phyloP scores from a whole-genome alignment of 2,113 vertebrate species.

The Thalassoma bifasciatum region DNA sequence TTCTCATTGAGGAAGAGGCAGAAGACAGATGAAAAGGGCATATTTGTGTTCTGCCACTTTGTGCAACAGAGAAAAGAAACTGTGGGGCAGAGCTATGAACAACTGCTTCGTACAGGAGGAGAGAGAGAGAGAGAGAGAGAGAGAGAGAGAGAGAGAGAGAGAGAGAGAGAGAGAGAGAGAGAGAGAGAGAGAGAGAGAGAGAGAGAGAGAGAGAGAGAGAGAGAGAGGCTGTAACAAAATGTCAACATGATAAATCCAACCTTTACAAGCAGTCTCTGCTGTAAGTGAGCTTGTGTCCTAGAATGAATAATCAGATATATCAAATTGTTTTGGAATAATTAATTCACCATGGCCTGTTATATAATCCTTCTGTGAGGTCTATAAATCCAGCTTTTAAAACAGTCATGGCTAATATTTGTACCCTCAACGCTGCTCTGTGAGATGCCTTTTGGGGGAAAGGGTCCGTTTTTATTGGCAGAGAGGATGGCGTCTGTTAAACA shows the following conservation, averaged over 20 bases:
- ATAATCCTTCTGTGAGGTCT: constrained; percentile 73
- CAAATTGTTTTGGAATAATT: constrained; percentile 84
- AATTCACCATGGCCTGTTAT: constrained; percentile 71
- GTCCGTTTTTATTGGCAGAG: constrained; percentile 73
- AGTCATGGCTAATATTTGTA: constrained; percentile 75
- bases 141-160: constrained; percentile 46
- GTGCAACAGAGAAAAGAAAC: constrained; percentile 39
- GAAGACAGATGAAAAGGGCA: constrained; percentile 77
- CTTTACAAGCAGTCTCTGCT: constrained; percentile 82
- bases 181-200: constrained; percentile 25
- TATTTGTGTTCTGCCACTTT: constrained; percentile 72
- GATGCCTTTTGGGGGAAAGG: constrained; percentile 47
- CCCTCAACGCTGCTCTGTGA: constrained; percentile 42
- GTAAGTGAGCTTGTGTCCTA: constrained; percentile 70
- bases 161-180: constrained; percentile 16
- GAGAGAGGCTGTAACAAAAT: constrained; percentile 77
- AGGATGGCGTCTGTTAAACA: constrained; percentile 77
- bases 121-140: constrained; percentile 26
- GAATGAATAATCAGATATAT: constrained; percentile 84
- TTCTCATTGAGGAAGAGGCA: constrained; percentile 67
- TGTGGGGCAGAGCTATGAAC: constrained; percentile 67
- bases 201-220: no score
- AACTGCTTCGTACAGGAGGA: constrained; percentile 47
- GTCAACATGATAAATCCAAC: constrained; percentile 87
- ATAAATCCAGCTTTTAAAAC: constrained; percentile 78